A percentile compares a stretch with the other conserved stretches of the same genome.
These are phyloP conservation scores for Paradoxurus hermaphroditus DNA, from an alignment of 2,113 vertebrate species.

Conservation along the genomic window DNA sequence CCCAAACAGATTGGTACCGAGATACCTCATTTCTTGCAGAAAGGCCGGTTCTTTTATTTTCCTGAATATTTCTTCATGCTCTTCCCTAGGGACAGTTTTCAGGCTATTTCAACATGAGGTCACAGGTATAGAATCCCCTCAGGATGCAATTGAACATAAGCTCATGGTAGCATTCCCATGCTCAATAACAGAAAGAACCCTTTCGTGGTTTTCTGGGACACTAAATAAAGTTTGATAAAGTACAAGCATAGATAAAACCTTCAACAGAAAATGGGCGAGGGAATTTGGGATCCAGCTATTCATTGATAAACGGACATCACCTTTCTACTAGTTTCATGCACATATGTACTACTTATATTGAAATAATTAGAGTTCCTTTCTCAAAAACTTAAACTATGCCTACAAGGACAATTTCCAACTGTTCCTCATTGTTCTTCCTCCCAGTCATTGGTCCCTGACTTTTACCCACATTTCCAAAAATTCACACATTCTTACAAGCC, in stretches of 20 bases:
- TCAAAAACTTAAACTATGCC: background rate
- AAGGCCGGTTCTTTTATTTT: conserved; percentile 14
- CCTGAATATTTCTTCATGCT: conserved; percentile 56
- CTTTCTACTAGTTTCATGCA: background rate
- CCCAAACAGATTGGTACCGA: background rate
- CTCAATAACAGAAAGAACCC: background rate
- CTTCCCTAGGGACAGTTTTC: conserved; percentile 35
- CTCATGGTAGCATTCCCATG: conserved; percentile 72
- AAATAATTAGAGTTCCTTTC: background rate
- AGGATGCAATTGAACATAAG: conserved; percentile 74
- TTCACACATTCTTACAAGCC: background rate
- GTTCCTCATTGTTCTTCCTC: background rate
- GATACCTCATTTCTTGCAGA: conserved; percentile 51
- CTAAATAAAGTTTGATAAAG: background rate
- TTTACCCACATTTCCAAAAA: background rate
- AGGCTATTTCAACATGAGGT: conserved; percentile 71
- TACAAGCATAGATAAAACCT: background rate
- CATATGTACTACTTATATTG: background rate
- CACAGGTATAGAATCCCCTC: conserved; percentile 53
- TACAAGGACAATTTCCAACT: background rate
- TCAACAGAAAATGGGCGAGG: background rate
- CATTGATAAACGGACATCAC: background rate
- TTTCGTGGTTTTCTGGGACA: background rate
- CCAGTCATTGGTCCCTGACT: background rate
- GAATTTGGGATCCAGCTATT: background rate